These are phyloP conservation scores for Busseola fusca DNA, from an alignment of 2,888 invertebrate genomes.

Conservation along the genomic window DNA sequence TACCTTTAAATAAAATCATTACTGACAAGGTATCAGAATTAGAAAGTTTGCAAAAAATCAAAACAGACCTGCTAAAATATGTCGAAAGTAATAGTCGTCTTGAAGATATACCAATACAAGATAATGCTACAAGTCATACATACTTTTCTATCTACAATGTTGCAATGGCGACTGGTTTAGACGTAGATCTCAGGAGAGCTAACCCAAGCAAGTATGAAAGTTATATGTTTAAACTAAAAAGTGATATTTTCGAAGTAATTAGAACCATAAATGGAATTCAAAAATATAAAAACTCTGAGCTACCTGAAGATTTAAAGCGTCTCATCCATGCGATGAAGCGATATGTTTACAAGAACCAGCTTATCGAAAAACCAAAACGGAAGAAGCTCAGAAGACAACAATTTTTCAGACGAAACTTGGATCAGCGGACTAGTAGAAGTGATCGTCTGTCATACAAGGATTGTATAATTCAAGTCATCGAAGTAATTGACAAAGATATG, in stretches of 20 bases:
- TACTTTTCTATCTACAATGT: conserved; percentile 67
- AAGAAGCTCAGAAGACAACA: conserved; percentile 11
- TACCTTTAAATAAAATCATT: conserved; percentile 71
- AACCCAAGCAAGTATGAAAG: conserved; percentile 61
- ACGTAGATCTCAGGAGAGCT: conserved; percentile 58
- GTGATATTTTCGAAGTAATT: conserved; percentile 74
- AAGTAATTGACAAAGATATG: conserved; percentile 67
- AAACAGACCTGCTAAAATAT: conserved; percentile 67
- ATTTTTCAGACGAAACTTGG: conserved; percentile 23
- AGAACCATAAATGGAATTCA: conserved; percentile 70
- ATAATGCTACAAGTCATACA: conserved; percentile 49
- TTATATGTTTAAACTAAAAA: conserved; percentile 73
- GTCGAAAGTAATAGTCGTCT: conserved; percentile 54
- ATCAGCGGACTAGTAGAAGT: conserved; percentile 24
- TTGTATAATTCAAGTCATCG: conserved; percentile 68
- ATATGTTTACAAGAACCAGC: conserved; percentile 62
- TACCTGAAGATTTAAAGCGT: conserved; percentile 69
- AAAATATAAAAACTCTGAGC: conserved; percentile 58
- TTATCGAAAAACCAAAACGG: conserved; percentile 30
- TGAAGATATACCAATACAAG: conserved; percentile 28
- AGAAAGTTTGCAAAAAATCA: conserved; percentile 68
- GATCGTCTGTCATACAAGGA: conserved; percentile 50
- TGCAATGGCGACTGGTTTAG: conserved; percentile 58
- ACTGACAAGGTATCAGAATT: conserved; percentile 73
- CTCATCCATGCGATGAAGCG: conserved; percentile 71